phyloP scores from a whole-genome alignment of 2,888 invertebrate species.

The Harmothoe impar region DNA sequence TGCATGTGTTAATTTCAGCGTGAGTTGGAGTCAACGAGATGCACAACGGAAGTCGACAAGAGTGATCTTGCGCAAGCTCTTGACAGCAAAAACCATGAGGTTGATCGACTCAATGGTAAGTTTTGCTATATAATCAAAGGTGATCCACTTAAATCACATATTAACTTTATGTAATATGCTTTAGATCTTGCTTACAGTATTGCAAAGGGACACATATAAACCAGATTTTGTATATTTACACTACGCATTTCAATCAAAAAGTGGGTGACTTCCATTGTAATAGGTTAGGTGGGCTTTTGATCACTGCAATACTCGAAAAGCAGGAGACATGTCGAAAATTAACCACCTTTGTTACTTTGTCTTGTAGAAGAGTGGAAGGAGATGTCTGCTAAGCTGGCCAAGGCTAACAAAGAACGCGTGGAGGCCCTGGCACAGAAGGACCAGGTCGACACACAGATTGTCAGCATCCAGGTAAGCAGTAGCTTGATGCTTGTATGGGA shows the following conservation, averaged over 20 bases:
- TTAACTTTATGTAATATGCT: too few species aligned
- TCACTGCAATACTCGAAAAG: too few species aligned
- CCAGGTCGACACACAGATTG: constrained; percentile 91
- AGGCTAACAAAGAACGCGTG: constrained; percentile 91
- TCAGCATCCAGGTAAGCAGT: constrained; percentile 88
- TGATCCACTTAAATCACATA: too few species aligned
- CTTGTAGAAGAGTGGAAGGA: constrained; percentile 87
- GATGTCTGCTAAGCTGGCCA: constrained; percentile 89
- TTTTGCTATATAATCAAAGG: too few species aligned
- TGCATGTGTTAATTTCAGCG: constrained; percentile 11
- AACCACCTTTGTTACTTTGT: too few species aligned
- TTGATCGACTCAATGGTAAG: constrained; percentile 80
- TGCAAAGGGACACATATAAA: too few species aligned
- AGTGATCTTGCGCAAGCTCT: constrained; percentile 77
- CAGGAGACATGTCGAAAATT: too few species aligned
- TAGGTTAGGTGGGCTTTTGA: too few species aligned
- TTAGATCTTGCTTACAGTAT: too few species aligned
- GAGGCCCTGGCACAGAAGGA: constrained; percentile 91
- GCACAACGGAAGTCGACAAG: constrained; percentile 73
- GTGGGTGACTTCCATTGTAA: too few species aligned
- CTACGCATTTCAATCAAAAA: too few species aligned
- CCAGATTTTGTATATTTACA: too few species aligned
- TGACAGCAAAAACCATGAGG: constrained; percentile 79
- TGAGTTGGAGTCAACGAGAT: constrained; percentile 23
- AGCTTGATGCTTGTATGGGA: background rate